phyloP scores from a whole-genome alignment of 1,140 invertebrate species.

The Phenacoccus solenopsis region DNA sequence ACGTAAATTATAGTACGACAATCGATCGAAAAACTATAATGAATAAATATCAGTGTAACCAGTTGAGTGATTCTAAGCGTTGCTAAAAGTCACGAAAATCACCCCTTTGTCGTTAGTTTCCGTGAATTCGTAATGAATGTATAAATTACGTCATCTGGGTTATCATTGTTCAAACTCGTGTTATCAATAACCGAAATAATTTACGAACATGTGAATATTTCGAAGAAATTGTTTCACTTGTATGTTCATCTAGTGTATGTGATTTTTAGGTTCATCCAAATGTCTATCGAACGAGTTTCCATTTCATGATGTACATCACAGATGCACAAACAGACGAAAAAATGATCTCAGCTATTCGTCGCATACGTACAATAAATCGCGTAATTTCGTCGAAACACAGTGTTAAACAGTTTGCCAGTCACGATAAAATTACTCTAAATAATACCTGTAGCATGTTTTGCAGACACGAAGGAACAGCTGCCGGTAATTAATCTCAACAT shows the following conservation, averaged over 20 bases:
- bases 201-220: too few species aligned
- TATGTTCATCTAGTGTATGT: not conserved
- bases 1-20: not conserved
- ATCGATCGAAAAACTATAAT: not conserved
- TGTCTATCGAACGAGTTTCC: not conserved
- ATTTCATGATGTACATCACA: not conserved
- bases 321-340: not conserved
- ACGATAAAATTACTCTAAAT: not conserved
- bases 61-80: too few species aligned
- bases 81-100: too few species aligned
- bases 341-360: not conserved
- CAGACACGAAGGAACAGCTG: not conserved
- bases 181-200: not conserved
- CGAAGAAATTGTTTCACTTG: not conserved
- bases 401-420: not conserved
- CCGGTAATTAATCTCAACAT: not conserved
- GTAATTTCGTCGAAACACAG: not conserved
- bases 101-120: too few species aligned
- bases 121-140: too few species aligned
- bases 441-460: conserved; percentile 6
- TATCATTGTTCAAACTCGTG: too few species aligned
- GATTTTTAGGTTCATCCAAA: not conserved
- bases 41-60: not conserved
- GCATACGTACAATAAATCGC: not conserved
- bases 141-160: too few species aligned